These are phyloP conservation scores for Tylochromis polylepis DNA, from an alignment of 2,113 vertebrate genomes.

Conservation along the genomic window DNA sequence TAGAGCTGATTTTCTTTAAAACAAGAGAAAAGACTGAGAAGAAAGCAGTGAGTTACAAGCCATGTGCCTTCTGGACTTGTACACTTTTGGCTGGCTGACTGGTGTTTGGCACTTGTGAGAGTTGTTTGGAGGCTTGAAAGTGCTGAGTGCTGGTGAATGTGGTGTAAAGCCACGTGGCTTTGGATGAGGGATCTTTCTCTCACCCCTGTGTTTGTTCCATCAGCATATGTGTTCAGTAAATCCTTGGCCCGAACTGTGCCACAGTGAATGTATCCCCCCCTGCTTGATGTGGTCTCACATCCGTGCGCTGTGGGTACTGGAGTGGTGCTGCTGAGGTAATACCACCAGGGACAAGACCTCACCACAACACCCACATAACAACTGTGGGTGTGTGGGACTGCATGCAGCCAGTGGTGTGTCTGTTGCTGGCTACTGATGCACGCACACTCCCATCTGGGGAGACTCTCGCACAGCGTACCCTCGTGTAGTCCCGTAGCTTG, in stretches of 20 bases:
- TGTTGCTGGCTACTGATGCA: conserved; percentile 35
- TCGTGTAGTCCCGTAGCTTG: conserved; percentile 13
- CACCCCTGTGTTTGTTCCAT: conserved; percentile 53
- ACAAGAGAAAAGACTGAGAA: background rate
- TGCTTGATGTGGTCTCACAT: conserved; percentile 61
- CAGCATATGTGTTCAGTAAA: conserved; percentile 64
- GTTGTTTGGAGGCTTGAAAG: conserved; percentile 45
- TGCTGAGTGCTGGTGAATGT: conserved; percentile 64
- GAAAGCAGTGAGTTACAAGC: background rate
- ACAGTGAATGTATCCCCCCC: conserved; percentile 1
- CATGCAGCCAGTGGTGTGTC: conserved; percentile 8
- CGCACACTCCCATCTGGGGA: conserved; percentile 6
- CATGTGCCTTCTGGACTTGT: conserved; percentile 21
- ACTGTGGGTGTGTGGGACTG: conserved; percentile 28
- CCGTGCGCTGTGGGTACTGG: conserved; percentile 45
- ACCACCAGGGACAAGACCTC: conserved; percentile 31
- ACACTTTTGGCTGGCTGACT: conserved; percentile 18
- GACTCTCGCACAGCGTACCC: background rate
- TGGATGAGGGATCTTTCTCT: conserved; percentile 31
- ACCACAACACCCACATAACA: conserved; percentile 52
- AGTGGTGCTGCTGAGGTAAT: conserved; percentile 50
- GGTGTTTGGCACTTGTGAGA: conserved; percentile 18
- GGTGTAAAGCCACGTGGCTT: conserved; percentile 59
- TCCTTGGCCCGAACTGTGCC: conserved; percentile 21
- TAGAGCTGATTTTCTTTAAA: background rate